These are phyloP conservation scores for Papilio helenus DNA, from an alignment of 1,140 invertebrate genomes.

Conservation along the genomic window DNA sequence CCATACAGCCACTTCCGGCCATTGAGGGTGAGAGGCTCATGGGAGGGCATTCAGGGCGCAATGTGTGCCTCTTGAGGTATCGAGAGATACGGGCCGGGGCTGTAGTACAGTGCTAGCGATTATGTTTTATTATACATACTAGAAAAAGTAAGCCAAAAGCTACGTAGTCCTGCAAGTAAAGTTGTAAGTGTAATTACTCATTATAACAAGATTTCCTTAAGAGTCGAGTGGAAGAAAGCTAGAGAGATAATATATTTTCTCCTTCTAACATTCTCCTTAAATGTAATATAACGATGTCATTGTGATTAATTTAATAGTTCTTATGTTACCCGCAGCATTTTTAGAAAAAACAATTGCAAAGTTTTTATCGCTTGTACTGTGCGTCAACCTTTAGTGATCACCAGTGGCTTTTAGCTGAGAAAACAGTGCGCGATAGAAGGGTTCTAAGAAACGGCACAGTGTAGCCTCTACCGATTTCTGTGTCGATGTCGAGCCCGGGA, in stretches of 20 bases:
- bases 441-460: conserved; percentile 13
- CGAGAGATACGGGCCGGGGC: background rate
- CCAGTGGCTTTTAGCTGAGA: conserved; percentile 25
- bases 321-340: too few relatives aligned
- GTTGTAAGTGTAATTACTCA: too few relatives aligned
- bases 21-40: conserved; percentile 1
- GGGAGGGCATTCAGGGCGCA: conserved; percentile 19
- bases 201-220: too few relatives aligned
- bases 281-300: too few relatives aligned
- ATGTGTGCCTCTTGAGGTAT: conserved; percentile 24
- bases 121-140: background rate
- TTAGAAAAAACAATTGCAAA: background rate
- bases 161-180: too few relatives aligned
- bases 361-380: background rate
- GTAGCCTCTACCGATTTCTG: background rate
- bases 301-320: too few relatives aligned
- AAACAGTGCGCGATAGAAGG: conserved; percentile 1
- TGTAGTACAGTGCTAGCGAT: background rate
- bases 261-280: too few relatives aligned
- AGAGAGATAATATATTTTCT: too few relatives aligned
- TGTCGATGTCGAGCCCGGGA: background rate
- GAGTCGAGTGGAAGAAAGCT: too few relatives aligned
- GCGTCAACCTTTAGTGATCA: background rate
- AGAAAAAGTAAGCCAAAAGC: background rate
- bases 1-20: conserved; percentile 28